Evolutionary conservation across 2,888 invertebrate genomes (phyloP).

Genomic region (Oscheius sp.): DNA sequence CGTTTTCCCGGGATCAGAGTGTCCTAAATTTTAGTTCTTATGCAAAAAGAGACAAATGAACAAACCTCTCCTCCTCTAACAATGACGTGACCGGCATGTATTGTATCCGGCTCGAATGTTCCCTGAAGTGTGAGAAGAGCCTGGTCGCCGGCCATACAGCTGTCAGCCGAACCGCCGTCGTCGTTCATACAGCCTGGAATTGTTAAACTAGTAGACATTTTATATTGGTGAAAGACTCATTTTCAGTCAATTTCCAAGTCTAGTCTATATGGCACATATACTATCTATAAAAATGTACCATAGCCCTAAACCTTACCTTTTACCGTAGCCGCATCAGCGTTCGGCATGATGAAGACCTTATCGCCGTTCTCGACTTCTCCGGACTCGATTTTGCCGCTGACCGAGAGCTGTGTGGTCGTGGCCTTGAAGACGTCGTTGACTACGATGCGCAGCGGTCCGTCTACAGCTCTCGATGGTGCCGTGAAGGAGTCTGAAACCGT

Average conservation of each 20-base stretch:
- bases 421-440: constrained; percentile 91
- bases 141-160: constrained; percentile 81
- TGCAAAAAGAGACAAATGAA: constrained; percentile 4
- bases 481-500: constrained; percentile 43
- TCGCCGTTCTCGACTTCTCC: constrained; percentile 89
- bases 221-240: no score
- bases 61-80: constrained; percentile 78
- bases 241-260: no score
- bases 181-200: constrained; percentile 47
- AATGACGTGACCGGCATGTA: constrained; percentile 86
- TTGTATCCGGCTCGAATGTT: constrained; percentile 77
- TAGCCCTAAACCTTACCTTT: constrained; percentile 54
- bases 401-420: constrained; percentile 78
- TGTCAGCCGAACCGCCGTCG: constrained; percentile 34
- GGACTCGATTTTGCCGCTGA: constrained; percentile 90
- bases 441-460: constrained; percentile 90
- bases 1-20: constrained; percentile 74
- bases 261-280: neutral
- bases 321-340: constrained; percentile 63
- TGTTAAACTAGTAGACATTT: no score
- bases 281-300: neutral
- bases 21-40: constrained; percentile 47
- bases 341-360: constrained; percentile 81
- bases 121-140: constrained; percentile 82
- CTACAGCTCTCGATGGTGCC: constrained; percentile 76